These are phyloP conservation scores for Syndactyla subalaris DNA, from an alignment of 2,797 vertebrate genomes.

Conservation along the genomic window DNA sequence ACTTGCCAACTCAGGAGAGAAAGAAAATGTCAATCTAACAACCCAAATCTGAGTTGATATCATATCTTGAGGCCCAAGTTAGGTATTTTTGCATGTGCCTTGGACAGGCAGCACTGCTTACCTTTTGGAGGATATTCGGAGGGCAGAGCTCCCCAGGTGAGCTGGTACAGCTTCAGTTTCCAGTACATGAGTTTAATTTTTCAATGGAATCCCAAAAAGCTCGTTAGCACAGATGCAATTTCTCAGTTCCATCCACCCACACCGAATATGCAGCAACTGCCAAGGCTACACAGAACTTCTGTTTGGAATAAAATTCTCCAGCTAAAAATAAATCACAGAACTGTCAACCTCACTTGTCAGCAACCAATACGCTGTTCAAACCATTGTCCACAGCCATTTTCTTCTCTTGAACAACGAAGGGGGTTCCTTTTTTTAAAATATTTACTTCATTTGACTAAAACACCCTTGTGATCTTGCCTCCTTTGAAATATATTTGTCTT, in stretches of 20 bases:
- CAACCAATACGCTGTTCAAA: not conserved
- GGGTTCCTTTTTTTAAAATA: not conserved
- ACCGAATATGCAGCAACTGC: slow-evolving; percentile 31
- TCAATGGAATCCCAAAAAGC: slow-evolving; percentile 40
- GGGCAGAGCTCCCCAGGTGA: slow-evolving; percentile 77
- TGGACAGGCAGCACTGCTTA: slow-evolving; percentile 61
- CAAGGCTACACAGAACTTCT: slow-evolving; percentile 39
- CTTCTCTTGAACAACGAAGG: slow-evolving; percentile 23
- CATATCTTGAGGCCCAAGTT: not conserved
- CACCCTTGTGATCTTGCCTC: not conserved
- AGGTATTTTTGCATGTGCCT: not conserved
- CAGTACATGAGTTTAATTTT: slow-evolving; percentile 79
- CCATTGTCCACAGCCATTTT: slow-evolving; percentile 14
- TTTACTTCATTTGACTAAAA: slow-evolving; percentile 24
- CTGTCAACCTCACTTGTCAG: slow-evolving; percentile 18
- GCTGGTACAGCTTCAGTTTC: slow-evolving; percentile 84
- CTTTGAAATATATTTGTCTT: not conserved
- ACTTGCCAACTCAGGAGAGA: not conserved
- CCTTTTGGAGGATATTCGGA: slow-evolving; percentile 81
- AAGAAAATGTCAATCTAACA: not conserved
- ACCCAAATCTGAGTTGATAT: not conserved
- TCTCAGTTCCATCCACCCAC: slow-evolving; percentile 55
- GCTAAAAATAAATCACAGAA: slow-evolving; percentile 55
- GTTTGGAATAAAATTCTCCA: not conserved
- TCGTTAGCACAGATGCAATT: not conserved